Evolutionary conservation across 53 echinoderm and acorn worm species (phyloP).

Genomic region (Temnopleurus reevesii): DNA sequence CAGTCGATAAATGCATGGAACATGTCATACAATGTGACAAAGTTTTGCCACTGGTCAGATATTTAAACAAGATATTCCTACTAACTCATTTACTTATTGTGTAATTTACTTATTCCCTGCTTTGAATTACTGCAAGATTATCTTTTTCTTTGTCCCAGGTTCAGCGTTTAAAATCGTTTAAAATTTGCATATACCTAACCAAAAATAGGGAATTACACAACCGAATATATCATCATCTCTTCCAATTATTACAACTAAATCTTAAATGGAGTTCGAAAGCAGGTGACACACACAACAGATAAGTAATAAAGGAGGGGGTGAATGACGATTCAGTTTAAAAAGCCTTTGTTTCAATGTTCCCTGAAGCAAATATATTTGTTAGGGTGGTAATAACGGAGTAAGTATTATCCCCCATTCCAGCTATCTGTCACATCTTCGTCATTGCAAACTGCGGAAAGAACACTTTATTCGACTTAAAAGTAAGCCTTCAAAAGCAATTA

Average conservation of each 20-base stretch:
- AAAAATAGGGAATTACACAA: background rate
- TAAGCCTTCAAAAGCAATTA: conserved; percentile 15
- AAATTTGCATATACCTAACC: background rate
- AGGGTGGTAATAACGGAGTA: background rate
- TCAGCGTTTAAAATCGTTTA: background rate
- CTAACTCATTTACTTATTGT: no score
- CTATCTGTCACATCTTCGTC: background rate
- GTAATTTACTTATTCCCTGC: no score
- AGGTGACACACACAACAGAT: background rate
- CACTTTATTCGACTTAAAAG: background rate
- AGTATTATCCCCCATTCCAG: background rate
- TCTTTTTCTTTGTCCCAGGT: no score
- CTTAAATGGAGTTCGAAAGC: background rate
- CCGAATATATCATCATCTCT: background rate
- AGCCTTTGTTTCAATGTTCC: background rate
- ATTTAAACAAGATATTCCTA: no score
- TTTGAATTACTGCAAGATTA: no score
- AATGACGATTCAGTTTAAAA: background rate
- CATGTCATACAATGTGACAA: no score
- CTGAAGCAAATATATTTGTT: background rate
- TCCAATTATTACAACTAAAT: background rate
- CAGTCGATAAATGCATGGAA: no score
- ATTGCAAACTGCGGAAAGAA: background rate
- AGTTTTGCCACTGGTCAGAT: no score
- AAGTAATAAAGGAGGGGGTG: background rate